Evolutionary conservation across 2,113 vertebrate genomes (phyloP).

Genomic region (Protobothrops flavoviridis): DNA sequence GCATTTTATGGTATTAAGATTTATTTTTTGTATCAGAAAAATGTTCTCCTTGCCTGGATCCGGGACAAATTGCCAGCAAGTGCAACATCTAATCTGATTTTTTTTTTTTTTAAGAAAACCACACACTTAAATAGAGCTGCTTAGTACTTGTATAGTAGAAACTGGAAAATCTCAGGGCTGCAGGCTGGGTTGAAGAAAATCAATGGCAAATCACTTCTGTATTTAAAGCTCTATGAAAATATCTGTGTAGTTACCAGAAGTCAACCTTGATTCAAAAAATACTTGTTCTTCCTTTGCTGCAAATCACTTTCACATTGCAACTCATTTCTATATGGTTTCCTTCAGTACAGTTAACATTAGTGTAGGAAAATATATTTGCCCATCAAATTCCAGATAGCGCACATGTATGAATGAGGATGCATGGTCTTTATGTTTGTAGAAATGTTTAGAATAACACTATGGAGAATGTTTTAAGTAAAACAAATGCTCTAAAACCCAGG

Average conservation of each 20-base stretch:
- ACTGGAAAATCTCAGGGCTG: background rate
- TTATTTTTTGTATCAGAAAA: background rate
- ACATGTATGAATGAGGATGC: background rate
- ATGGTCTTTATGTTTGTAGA: background rate
- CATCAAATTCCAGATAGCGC: background rate
- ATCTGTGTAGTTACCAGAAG: background rate
- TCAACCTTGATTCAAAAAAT: background rate
- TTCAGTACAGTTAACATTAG: background rate
- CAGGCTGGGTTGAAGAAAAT: background rate
- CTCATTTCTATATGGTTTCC: background rate
- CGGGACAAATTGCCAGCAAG: background rate
- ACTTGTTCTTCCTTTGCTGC: background rate
- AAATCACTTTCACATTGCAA: background rate
- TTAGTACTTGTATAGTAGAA: background rate
- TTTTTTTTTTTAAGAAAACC: background rate
- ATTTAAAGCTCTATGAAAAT: background rate
- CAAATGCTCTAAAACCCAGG: background rate
- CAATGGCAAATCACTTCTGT: background rate
- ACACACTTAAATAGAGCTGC: background rate
- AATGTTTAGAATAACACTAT: background rate
- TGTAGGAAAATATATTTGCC: background rate
- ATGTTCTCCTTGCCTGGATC: background rate
- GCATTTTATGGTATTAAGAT: background rate
- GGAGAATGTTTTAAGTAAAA: background rate
- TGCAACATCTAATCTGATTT: background rate